phyloP scores from a whole-genome alignment of 2,113 vertebrate species.

The Daphoenositta chrysoptera region DNA sequence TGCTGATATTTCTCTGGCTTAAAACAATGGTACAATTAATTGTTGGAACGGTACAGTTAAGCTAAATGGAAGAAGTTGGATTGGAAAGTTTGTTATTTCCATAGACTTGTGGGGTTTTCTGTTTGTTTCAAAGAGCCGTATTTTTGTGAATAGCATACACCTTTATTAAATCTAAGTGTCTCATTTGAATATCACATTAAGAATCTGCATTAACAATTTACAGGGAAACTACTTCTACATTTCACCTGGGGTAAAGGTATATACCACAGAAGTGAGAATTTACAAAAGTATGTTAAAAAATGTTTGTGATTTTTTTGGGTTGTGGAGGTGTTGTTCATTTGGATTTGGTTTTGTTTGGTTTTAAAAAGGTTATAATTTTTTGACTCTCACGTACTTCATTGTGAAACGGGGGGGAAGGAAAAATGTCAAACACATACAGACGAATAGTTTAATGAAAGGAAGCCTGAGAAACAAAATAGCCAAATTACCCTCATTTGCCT shows the following conservation, averaged over 20 bases:
- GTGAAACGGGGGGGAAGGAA: background rate
- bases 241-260: background rate
- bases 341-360: background rate
- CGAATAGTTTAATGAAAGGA: background rate
- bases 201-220: background rate
- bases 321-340: background rate
- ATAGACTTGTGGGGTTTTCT: background rate
- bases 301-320: background rate
- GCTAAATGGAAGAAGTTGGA: background rate
- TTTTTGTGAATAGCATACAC: background rate
- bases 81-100: background rate
- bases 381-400: background rate
- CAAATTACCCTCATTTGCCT: slow-evolving; percentile 71
- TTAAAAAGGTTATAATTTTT: background rate
- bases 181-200: background rate
- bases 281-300: background rate
- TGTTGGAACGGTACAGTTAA: background rate
- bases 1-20: background rate
- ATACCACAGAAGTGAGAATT: background rate
- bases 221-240: background rate
- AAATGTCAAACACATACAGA: background rate
- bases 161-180: background rate
- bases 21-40: background rate
- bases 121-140: background rate
- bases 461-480: background rate